Base-by-base conservation (phyloP, 1,140 invertebrate genomes). In the Helicoverpa armigera region DNA sequence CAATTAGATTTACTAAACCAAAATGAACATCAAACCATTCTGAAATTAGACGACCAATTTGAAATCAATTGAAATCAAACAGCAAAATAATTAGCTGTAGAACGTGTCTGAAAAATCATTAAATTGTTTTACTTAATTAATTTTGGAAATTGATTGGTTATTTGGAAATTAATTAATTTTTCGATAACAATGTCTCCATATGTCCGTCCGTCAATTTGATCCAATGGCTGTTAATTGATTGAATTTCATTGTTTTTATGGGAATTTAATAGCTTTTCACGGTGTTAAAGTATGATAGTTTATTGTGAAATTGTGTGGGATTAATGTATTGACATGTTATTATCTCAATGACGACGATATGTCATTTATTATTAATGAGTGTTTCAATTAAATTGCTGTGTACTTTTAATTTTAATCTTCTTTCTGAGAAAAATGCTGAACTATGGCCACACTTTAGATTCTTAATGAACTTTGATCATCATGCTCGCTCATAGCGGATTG, bases 71-170 rank as follows among this genome's bases (percentile, higher is more conserved):
- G 14, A 58, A 16, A 58, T 48, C 0, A 29, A 35, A 56, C 23
- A 73, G 2, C 10, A 58, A 72, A 9, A n/a, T 31, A 72, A 72
- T 54, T 54, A 16, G 58, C 70, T 43, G 11, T 58, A 48, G 13
- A 73, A 73, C 7, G 31, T 73, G 53, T 73, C 31, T 14, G 29
- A 43, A 73, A 58, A 58, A 73, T 58, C 29, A 73, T 73, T 58
- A 58, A 58, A 53, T 73, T 73, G 29, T 35, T 43, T 56, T 53
- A 31, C 1, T 56, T 73, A 56, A 73, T 73, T 73, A 58, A n/a
- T n/a, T 13, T 73, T 5, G 53, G 35, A 58, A 73, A 73, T 58
- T 73, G 31, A 73, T 73, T 73, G 70, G 29, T 73, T 18, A 72
- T 73, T 58, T n/a, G n/a, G n/a, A n/a, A n/a, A n/a, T n/a, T n/a